Percentiles rank a stretch among this genome's conserved stretches.
Evolutionary conservation across 2,888 invertebrate species (phyloP).

Genomic region (Caenorhabditis sp.): DNA sequence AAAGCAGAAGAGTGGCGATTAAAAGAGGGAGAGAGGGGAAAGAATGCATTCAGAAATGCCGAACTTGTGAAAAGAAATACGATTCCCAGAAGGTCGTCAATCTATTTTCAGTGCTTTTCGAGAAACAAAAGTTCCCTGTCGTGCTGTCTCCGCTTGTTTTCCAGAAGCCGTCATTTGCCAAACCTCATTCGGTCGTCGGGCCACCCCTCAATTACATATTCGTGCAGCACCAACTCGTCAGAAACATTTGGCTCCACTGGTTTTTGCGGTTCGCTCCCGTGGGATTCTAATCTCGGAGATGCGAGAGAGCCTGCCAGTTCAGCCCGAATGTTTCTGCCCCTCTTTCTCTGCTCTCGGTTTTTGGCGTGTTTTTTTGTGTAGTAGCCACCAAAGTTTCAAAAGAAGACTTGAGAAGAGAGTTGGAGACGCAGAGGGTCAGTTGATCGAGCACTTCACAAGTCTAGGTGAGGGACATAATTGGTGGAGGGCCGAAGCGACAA

Average conservation of each 20-base stretch:
- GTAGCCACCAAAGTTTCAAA: slow-evolving; percentile 23
- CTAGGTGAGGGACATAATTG: slow-evolving; percentile 44
- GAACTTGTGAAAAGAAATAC: too few relatives aligned
- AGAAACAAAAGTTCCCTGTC: too few relatives aligned
- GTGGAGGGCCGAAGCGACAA: slow-evolving; percentile 7
- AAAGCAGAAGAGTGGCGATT: too few relatives aligned
- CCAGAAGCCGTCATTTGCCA: background rate
- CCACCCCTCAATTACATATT: background rate
- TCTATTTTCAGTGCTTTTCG: background rate
- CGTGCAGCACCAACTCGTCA: background rate
- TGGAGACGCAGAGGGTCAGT: slow-evolving; percentile 27
- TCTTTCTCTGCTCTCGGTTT: slow-evolving; percentile 1
- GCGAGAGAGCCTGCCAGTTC: background rate
- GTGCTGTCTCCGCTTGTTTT: background rate
- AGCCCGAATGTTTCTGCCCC: slow-evolving; percentile 24
- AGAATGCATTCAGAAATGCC: too few relatives aligned
- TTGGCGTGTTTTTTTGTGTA: slow-evolving; percentile 39
- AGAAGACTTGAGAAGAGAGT: background rate
- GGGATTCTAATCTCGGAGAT: slow-evolving; percentile 42
- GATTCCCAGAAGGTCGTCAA: too few relatives aligned
- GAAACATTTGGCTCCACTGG: slow-evolving; percentile 24
- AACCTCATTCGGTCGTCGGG: slow-evolving; percentile 1
- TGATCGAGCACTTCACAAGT: slow-evolving; percentile 37
- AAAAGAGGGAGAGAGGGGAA: too few relatives aligned
- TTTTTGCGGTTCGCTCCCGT: slow-evolving; percentile 10